Conservation (phyloP, 1,140 invertebrate species). For the Calliopsis andreniformis region DNA sequence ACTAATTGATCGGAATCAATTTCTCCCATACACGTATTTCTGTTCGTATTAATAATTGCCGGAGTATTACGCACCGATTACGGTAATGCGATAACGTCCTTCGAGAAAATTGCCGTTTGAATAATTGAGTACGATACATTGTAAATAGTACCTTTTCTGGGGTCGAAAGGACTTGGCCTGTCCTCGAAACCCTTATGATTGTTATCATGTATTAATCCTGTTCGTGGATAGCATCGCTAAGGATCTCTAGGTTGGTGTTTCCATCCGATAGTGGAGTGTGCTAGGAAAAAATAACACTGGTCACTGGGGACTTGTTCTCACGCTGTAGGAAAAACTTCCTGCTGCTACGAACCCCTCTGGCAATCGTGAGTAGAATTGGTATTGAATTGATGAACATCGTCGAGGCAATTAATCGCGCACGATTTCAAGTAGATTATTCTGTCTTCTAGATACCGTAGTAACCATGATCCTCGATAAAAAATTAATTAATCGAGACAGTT, state of each 20-base stretch:
- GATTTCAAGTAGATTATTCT: too few species aligned
- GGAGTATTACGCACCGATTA: constrained; percentile 14
- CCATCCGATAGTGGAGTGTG: constrained; percentile 56
- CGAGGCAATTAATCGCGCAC: too few species aligned
- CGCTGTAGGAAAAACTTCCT: background rate
- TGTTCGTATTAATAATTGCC: constrained; percentile 39
- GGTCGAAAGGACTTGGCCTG: background rate
- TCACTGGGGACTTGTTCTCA: constrained; percentile 20
- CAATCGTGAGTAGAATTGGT: constrained; percentile 65
- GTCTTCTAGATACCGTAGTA: too few species aligned
- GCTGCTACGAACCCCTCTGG: constrained; percentile 9
- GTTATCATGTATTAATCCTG: constrained; percentile 1
- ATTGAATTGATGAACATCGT: background rate
- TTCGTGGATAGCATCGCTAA: background rate
- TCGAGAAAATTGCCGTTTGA: constrained; percentile 3
- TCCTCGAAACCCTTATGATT: background rate
- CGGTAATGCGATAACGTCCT: constrained; percentile 1
- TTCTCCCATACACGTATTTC: constrained; percentile 33
- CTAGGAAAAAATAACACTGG: constrained; percentile 54
- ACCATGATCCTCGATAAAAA: too few species aligned
- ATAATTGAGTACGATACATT: background rate
- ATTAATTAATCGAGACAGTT: too few species aligned
- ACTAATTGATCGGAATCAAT: constrained; percentile 46
- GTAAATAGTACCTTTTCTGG: too few species aligned
- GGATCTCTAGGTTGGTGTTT: constrained; percentile 11